Percentiles rank a stretch among this genome's conserved stretches.
Evolutionary conservation across 2,113 vertebrate genomes (phyloP).

Genomic region (Cervus canadensis): DNA sequence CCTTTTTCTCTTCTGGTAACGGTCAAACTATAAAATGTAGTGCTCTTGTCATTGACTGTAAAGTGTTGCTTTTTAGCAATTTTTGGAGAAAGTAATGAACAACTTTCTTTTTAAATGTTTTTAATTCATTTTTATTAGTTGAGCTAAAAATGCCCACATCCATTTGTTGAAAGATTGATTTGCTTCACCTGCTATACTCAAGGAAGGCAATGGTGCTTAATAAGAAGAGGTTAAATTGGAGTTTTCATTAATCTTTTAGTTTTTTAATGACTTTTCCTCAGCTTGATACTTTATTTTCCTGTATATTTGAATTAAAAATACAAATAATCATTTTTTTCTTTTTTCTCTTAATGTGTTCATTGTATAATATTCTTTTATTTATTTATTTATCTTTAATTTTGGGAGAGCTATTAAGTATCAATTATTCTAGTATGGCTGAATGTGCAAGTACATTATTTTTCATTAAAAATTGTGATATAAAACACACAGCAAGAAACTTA

Average conservation of each 20-base stretch:
- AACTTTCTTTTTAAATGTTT: not conserved
- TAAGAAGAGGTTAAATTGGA: not conserved
- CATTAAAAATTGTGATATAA: not conserved
- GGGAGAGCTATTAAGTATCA: not conserved
- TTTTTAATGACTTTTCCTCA: not conserved
- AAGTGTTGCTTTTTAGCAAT: not conserved
- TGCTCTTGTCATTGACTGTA: not conserved
- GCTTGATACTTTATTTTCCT: not conserved
- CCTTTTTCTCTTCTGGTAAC: not conserved
- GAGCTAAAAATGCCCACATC: not conserved
- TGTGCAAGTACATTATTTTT: not conserved
- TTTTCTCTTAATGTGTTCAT: not conserved
- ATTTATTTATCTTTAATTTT: not conserved
- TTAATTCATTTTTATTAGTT: not conserved
- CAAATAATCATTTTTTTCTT: not conserved
- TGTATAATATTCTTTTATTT: not conserved
- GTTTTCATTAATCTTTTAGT: not conserved
- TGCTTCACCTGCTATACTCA: not conserved
- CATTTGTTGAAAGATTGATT: not conserved
- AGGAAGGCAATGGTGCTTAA: not conserved
- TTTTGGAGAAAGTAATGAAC: not conserved
- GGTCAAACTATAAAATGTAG: not conserved
- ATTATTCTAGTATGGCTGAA: not conserved
- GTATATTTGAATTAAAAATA: not conserved
- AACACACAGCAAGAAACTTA: not conserved